Conservation (phyloP, 2,888 invertebrate species). For the Tipula unca region DNA sequence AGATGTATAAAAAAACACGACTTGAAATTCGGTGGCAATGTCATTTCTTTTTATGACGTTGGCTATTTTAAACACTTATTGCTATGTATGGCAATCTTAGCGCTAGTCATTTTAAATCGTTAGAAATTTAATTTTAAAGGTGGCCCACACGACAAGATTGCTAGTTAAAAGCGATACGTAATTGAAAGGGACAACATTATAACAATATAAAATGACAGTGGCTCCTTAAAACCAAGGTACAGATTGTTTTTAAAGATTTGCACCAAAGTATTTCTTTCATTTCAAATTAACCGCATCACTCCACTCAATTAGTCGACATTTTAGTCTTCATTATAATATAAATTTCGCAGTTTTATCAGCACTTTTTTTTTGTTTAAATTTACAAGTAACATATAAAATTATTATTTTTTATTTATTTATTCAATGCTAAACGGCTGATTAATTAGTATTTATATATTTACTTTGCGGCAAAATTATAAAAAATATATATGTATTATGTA, state of each 20-base stretch:
- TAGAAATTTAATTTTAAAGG: too few species aligned
- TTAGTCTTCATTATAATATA: neutral
- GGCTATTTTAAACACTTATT: too few species aligned
- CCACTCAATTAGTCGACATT: neutral
- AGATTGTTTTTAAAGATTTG: neutral
- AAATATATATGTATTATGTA: neutral
- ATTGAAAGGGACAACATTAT: too few species aligned
- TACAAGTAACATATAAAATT: neutral
- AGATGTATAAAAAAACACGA: neutral
- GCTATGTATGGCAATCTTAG: too few species aligned
- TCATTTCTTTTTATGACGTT: too few species aligned
- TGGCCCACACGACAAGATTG: too few species aligned
- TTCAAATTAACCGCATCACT: neutral
- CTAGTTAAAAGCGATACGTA: too few species aligned
- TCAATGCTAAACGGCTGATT: neutral
- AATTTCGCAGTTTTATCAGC: neutral
- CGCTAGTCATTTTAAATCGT: too few species aligned
- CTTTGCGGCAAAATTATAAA: conserved; percentile 15
- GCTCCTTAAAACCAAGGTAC: too few species aligned
- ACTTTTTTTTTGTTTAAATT: neutral
- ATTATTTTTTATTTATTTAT: neutral
- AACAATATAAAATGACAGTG: too few species aligned
- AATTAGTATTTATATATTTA: neutral
- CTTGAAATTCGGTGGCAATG: too few species aligned
- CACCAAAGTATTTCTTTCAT: neutral